These are phyloP conservation scores for Timandra comae DNA, from an alignment of 2,888 invertebrate genomes.

Conservation along the genomic window DNA sequence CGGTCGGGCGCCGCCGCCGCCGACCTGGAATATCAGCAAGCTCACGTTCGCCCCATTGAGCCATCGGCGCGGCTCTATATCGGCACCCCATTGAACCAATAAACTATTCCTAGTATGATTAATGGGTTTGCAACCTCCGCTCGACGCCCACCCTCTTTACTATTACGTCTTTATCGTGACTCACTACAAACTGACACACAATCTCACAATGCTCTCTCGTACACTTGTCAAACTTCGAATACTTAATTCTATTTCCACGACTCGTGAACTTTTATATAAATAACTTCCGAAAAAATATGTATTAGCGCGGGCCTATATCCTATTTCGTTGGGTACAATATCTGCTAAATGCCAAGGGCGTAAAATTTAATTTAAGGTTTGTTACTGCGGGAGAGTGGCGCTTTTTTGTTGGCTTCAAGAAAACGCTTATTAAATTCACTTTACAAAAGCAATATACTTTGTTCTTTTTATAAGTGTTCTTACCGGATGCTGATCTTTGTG, in stretches of 20 bases:
- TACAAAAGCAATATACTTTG: neutral
- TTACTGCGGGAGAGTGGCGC: conserved; percentile 7
- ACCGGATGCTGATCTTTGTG: too few species aligned
- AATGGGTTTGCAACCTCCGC: conserved; percentile 50
- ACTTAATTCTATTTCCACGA: conserved; percentile 2
- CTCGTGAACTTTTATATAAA: conserved; percentile 1
- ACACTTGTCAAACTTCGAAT: too few species aligned
- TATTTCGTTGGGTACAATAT: conserved; percentile 16
- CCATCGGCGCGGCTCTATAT: conserved; percentile 37
- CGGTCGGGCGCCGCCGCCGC: conserved; percentile 5
- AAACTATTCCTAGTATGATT: conserved; percentile 63
- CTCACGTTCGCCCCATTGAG: conserved; percentile 35
- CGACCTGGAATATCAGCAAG: neutral
- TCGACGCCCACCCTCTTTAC: conserved; percentile 47
- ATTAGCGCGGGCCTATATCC: conserved; percentile 13
- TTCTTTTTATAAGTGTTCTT: too few species aligned
- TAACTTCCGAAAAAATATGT: conserved; percentile 12
- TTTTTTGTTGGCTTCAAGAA: conserved; percentile 12
- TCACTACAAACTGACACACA: conserved; percentile 25
- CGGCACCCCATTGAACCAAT: conserved; percentile 60
- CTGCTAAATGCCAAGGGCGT: conserved; percentile 15
- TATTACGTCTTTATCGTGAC: conserved; percentile 39
- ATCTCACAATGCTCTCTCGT: conserved; percentile 9
- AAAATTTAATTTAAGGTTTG: conserved; percentile 14
- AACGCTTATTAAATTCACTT: conserved; percentile 6